Evolutionary conservation across 1,140 invertebrate species (phyloP).

Genomic region (Apolygus lucorum): DNA sequence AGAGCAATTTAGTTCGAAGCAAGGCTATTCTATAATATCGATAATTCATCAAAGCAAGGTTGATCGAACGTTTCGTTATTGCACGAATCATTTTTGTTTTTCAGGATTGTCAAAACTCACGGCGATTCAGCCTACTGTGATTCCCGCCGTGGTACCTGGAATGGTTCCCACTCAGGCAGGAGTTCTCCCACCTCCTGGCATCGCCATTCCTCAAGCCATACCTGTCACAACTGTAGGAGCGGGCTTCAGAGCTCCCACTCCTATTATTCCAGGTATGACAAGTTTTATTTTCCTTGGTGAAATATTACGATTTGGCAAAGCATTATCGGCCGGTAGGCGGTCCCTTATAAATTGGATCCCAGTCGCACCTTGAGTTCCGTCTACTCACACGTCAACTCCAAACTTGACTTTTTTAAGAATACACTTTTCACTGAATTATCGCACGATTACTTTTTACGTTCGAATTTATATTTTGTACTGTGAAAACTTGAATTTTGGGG

Average conservation of each 20-base stretch:
- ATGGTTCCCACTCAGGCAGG: constrained; percentile 28
- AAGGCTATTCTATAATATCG: no score
- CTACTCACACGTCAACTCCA: no score
- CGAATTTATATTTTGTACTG: no score
- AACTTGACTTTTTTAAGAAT: not conserved
- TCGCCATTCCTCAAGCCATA: constrained; percentile 50
- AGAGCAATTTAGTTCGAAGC: no score
- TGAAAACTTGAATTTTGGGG: no score
- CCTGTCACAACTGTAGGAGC: constrained; percentile 10
- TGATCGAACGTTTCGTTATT: no score
- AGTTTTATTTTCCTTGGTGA: no score
- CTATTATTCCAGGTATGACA: constrained; percentile 31
- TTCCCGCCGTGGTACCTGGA: constrained; percentile 32
- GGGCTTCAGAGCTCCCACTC: constrained; percentile 39
- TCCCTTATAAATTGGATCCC: not conserved
- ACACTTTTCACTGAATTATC: no score
- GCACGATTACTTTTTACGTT: no score
- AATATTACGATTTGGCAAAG: no score
- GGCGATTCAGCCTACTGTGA: constrained; percentile 29
- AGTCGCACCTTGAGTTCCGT: no score
- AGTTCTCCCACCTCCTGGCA: constrained; percentile 44
- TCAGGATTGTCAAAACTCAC: not conserved
- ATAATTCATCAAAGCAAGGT: no score
- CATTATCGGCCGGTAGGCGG: not conserved
- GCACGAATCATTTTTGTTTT: not conserved